Evolutionary conservation across 2,888 invertebrate genomes (phyloP).

Genomic region (Lasioglossum calceatum): DNA sequence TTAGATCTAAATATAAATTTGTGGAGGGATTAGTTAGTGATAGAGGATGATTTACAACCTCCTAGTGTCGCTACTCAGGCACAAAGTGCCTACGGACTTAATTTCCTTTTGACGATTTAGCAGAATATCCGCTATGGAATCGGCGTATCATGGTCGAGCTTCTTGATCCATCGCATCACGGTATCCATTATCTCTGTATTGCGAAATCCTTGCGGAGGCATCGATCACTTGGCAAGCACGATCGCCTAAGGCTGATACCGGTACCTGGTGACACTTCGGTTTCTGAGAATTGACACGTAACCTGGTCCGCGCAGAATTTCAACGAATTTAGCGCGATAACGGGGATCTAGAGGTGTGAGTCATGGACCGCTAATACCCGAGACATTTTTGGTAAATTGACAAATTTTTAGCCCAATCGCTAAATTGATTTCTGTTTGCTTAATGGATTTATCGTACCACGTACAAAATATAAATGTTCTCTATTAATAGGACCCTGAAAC

Average conservation of each 20-base stretch:
- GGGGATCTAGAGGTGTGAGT: neutral
- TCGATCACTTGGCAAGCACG: slow-evolving; percentile 63
- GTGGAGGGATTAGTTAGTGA: no score
- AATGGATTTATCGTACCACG: neutral
- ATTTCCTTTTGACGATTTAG: neutral
- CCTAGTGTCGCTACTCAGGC: neutral
- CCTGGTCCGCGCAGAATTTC: slow-evolving; percentile 8
- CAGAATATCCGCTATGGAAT: neutral
- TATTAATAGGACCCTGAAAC: neutral
- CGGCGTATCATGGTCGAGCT: slow-evolving; percentile 38
- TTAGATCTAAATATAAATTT: no score
- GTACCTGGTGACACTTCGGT: slow-evolving; percentile 30
- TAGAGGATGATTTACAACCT: neutral
- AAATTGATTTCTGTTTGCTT: neutral
- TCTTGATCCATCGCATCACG: slow-evolving; percentile 60
- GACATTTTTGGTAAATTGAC: neutral
- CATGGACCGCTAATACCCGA: neutral
- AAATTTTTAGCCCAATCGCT: neutral
- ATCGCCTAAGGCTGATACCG: slow-evolving; percentile 28
- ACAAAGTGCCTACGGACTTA: neutral
- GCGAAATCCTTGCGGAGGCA: slow-evolving; percentile 55
- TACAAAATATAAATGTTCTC: no score
- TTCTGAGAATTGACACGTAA: slow-evolving; percentile 23
- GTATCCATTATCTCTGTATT: slow-evolving; percentile 60
- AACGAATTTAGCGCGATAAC: slow-evolving; percentile 25